phyloP scores from a whole-genome alignment of 92 coral and sea anemone species.

The Blastomussa wellsi region DNA sequence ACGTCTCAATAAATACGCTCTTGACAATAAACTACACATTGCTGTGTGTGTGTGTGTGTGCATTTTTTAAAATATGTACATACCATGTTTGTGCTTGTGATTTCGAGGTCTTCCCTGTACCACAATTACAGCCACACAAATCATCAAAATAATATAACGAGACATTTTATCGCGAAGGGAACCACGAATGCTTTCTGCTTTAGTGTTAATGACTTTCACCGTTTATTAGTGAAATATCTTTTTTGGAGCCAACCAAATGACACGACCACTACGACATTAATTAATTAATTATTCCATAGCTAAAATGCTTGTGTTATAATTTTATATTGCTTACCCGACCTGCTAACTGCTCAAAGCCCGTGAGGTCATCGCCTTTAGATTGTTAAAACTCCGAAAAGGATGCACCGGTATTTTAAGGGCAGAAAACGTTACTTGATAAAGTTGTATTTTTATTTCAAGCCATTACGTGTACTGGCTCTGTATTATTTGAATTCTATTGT shows the following conservation, averaged over 20 bases:
- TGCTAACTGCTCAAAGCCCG: neutral
- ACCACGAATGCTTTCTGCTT: neutral
- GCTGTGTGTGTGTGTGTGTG: neutral
- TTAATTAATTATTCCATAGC: slow-evolving; percentile 10
- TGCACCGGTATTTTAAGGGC: neutral
- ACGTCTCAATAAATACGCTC: no score
- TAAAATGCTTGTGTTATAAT: neutral
- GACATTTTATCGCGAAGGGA: neutral
- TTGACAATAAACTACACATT: neutral
- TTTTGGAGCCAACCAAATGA: neutral
- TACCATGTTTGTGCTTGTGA: slow-evolving; percentile 32
- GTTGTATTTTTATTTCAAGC: neutral
- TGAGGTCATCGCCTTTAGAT: neutral
- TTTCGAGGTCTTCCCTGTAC: slow-evolving; percentile 31
- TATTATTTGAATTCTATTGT: neutral
- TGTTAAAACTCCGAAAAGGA: neutral
- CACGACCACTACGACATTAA: slow-evolving; percentile 3
- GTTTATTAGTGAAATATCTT: neutral
- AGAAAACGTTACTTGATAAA: neutral
- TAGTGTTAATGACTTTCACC: neutral
- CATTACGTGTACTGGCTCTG: neutral
- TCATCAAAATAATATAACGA: neutral
- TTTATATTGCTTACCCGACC: neutral
- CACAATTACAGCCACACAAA: neutral
- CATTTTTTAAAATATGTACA: neutral